Conservation (phyloP, 2,797 vertebrate genomes). For the Phoebastria nigripes region DNA sequence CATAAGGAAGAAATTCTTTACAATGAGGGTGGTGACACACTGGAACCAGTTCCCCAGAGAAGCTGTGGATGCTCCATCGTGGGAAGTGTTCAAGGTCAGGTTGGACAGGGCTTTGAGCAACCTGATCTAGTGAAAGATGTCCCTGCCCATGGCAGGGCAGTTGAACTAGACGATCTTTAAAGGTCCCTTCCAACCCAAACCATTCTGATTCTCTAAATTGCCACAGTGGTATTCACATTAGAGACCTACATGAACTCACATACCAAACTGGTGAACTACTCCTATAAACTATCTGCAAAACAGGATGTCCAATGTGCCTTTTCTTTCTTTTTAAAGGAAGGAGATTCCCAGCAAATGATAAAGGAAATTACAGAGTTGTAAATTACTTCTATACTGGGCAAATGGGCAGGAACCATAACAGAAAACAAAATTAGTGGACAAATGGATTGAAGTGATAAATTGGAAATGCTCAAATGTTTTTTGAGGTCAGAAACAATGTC, state of each 20-base stretch:
- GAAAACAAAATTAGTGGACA: not conserved
- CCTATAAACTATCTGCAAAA: not conserved
- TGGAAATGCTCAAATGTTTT: not conserved
- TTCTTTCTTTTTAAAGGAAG: not conserved
- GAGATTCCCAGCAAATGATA: not conserved
- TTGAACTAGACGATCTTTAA: not conserved
- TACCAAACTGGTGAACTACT: not conserved
- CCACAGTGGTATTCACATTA: not conserved
- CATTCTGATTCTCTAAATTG: not conserved
- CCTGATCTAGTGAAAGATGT: not conserved
- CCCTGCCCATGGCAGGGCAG: not conserved
- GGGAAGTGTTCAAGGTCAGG: not conserved
- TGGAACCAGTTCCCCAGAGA: not conserved
- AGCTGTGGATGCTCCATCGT: not conserved
- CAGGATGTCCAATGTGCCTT: not conserved
- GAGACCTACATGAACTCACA: not conserved
- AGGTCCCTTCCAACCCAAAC: not conserved
- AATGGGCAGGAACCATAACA: not conserved
- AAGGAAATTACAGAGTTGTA: not conserved
- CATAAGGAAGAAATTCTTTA: not conserved
- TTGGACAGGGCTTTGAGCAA: fast-evolving
- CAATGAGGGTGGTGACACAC: not conserved
- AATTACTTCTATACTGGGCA: not conserved
- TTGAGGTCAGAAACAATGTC: not conserved
- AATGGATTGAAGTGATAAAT: not conserved